Evolutionary conservation across 1,140 invertebrate genomes (phyloP), one percentile per base, ranked within the genome.

Genomic region (Chymomyza costata): DNA sequence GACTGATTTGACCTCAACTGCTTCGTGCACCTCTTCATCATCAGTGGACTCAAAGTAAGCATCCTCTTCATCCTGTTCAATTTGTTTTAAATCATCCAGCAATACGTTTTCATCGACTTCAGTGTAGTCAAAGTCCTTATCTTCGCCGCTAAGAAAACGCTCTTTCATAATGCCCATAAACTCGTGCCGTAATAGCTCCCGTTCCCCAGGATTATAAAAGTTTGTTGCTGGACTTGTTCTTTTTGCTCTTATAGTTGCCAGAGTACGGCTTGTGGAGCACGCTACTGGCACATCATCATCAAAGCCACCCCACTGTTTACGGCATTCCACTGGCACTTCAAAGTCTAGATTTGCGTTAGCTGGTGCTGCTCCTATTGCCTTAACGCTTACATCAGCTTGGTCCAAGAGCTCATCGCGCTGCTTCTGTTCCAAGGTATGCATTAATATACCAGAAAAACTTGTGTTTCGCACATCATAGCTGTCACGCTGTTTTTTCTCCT

Each of bases 121-220:
- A 40, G 87, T 88, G 69, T 97, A 97, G 86, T 97, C 93, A 38
- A 85, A 85, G 65, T 94, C 91, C 32, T 73, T 63, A 86, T 97
- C 96, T 76, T 92, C 90, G 0, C 96, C 95, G 65, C 92, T 89
- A 18, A 97, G 81, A 86, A 97, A 98, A 81, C 90, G 92, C 66
- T 92, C 89, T 83, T 95, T 93, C 96, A 98, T 97, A 58, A 92
- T 90, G 30, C 92, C 91, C 10, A 94, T 86, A 85, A 97, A 97
- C 86, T 97, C 95, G 71, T 94, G 88, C 55, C 89, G 88, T 1
- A 96, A 82, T n/a, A 95, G 70, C 35, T 89, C 84, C 69, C 89
- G 87, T 86, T 93, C 89, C 2, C 63, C 67, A 0, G 73, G 63
- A 55, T 73, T 81, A 25, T 67, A 80, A 7, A 43, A 65, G 56